Evolutionary conservation across 2,888 invertebrate species (phyloP).

Genomic region (Brassicogethes aeneus): DNA sequence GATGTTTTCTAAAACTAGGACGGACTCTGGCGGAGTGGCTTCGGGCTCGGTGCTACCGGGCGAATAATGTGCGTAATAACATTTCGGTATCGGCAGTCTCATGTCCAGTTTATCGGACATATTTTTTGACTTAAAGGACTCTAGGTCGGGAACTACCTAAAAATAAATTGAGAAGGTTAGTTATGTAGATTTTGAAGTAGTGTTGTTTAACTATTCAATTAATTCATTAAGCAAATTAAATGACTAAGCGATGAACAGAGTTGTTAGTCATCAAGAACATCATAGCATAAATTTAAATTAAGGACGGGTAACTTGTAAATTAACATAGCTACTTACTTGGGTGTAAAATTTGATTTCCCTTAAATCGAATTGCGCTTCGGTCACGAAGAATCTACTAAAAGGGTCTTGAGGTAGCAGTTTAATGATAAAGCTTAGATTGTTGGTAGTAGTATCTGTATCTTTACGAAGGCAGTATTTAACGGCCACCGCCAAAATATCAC

Average conservation of each 20-base stretch:
- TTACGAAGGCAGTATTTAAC: constrained; percentile 49
- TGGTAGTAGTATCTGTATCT: constrained; percentile 23
- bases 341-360: constrained; percentile 77
- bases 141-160: constrained; percentile 61
- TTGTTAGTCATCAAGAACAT: too few relatives aligned
- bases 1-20: constrained; percentile 67
- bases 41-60: constrained; percentile 39
- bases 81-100: constrained; percentile 58
- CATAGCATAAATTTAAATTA: too few relatives aligned
- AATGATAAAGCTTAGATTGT: constrained; percentile 51
- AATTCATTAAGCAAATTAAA: too few relatives aligned
- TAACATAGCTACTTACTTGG: constrained; percentile 59
- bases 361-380: constrained; percentile 74
- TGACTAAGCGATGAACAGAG: too few relatives aligned
- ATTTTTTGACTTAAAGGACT: constrained; percentile 47
- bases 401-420: constrained; percentile 72
- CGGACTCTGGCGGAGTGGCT: constrained; percentile 50
- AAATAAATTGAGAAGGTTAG: too few relatives aligned
- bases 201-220: too few relatives aligned
- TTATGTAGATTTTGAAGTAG: too few relatives aligned
- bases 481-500: constrained; percentile 68
- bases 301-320: too few relatives aligned
- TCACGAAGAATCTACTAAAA: constrained; percentile 70
- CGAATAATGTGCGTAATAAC: constrained; percentile 57
- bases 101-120: constrained; percentile 39